Conservation (phyloP, 2,888 invertebrate species). For the Liodrosophila aerea region DNA sequence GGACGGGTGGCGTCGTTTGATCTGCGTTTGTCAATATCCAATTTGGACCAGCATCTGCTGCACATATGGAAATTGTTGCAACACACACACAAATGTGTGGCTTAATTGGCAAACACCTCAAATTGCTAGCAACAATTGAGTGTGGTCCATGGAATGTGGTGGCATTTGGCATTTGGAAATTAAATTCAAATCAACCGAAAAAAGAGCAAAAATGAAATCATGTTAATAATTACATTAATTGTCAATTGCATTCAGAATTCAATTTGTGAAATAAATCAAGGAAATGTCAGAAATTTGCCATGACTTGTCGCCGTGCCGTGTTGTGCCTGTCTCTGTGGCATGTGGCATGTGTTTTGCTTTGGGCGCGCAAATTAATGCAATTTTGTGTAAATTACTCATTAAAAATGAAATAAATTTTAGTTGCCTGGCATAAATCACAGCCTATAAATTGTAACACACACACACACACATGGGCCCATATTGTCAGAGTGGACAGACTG, state of each 20-base stretch:
- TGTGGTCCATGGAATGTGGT: slow-evolving; percentile 6
- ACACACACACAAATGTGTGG: slow-evolving; percentile 39
- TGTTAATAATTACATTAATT: slow-evolving; percentile 37
- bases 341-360: slow-evolving; percentile 52
- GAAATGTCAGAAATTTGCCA: slow-evolving; percentile 77
- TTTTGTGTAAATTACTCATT: slow-evolving; percentile 78
- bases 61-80: slow-evolving; percentile 60
- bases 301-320: slow-evolving; percentile 59
- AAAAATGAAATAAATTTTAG: slow-evolving; percentile 76
- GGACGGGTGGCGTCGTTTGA: slow-evolving; percentile 39
- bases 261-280: slow-evolving; percentile 68
- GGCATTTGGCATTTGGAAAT: slow-evolving; percentile 29
- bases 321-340: slow-evolving; percentile 37
- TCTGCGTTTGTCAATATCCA: slow-evolving; percentile 49
- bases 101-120: slow-evolving; percentile 63
- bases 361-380: slow-evolving; percentile 71
- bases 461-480: not conserved
- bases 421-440: slow-evolving; percentile 71
- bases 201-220: slow-evolving; percentile 6
- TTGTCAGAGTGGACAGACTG: slow-evolving; percentile 1
- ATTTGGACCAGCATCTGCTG: slow-evolving; percentile 38
- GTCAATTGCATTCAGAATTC: slow-evolving; percentile 43
- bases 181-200: slow-evolving; percentile 40
- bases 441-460: slow-evolving; percentile 61
- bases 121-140: slow-evolving; percentile 22